Conservation (phyloP, 2,888 invertebrate species). For the Listrodromus nycthemerus region DNA sequence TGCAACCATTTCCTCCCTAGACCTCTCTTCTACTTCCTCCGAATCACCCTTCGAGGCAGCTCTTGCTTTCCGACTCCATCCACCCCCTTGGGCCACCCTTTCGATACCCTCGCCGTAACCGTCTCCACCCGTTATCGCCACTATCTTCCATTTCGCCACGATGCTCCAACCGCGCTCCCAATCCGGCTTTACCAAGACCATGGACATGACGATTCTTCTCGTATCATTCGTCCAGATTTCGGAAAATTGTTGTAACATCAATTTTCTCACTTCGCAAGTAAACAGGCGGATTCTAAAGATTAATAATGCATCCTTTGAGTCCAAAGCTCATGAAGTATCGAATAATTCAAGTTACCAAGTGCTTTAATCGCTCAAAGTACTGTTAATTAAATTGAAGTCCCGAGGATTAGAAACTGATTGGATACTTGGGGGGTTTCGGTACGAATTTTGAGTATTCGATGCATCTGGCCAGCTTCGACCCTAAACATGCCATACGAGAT, state of each 20-base stretch:
- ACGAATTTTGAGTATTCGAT: too few species aligned
- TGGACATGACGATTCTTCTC: not conserved
- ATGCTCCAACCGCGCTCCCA: conserved; percentile 44
- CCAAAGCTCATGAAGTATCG: too few species aligned
- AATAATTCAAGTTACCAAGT: too few species aligned
- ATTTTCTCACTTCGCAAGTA: too few species aligned
- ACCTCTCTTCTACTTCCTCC: conserved; percentile 60
- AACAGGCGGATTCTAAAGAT: too few species aligned
- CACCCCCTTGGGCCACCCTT: conserved; percentile 61
- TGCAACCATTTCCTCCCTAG: conserved; percentile 71
- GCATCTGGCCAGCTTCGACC: too few species aligned
- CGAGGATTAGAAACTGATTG: too few species aligned
- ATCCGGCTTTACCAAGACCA: conserved; percentile 5
- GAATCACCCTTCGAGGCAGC: conserved; percentile 37
- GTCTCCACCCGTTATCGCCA: conserved; percentile 73
- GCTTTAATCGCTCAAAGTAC: too few species aligned
- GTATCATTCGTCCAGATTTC: not conserved
- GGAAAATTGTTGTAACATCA: too few species aligned
- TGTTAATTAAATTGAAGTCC: too few species aligned
- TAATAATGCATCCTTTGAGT: too few species aligned
- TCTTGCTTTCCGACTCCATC: conserved; percentile 63
- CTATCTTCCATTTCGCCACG: conserved; percentile 64
- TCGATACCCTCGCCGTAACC: conserved; percentile 66
- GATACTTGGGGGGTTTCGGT: too few species aligned
- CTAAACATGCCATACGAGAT: not conserved